Conservation (phyloP, 2,797 vertebrate genomes). For the Glossophaga mutica region DNA sequence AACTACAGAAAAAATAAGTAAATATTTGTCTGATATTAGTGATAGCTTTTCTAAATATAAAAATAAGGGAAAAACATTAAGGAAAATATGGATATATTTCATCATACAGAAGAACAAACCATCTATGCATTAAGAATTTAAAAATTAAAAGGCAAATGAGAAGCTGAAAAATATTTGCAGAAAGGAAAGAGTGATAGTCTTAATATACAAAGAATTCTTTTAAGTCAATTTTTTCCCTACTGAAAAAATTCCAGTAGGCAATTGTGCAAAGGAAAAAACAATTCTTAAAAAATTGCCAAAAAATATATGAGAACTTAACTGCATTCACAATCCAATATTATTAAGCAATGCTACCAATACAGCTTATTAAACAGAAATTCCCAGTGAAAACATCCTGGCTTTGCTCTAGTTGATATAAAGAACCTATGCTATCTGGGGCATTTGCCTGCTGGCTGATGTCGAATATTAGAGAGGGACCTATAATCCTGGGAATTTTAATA, state of each 20-base stretch:
- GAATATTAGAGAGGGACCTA: neutral
- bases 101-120: neutral
- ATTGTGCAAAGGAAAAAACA: neutral
- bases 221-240: neutral
- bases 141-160: neutral
- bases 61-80: neutral
- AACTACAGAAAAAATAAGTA: neutral
- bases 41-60: neutral
- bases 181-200: neutral
- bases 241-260: neutral
- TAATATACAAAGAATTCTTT: neutral
- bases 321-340: neutral
- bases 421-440: neutral
- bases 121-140: neutral
- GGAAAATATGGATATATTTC: neutral
- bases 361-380: neutral
- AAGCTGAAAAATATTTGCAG: neutral
- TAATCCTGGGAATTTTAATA: neutral
- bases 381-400: neutral
- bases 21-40: neutral
- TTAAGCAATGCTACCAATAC: neutral
- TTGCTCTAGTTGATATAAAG: neutral
- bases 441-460: neutral
- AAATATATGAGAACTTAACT: neutral
- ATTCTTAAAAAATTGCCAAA: neutral